These are phyloP conservation scores for Biston stratarius DNA, from an alignment of 2,888 invertebrate genomes.

Conservation along the genomic window DNA sequence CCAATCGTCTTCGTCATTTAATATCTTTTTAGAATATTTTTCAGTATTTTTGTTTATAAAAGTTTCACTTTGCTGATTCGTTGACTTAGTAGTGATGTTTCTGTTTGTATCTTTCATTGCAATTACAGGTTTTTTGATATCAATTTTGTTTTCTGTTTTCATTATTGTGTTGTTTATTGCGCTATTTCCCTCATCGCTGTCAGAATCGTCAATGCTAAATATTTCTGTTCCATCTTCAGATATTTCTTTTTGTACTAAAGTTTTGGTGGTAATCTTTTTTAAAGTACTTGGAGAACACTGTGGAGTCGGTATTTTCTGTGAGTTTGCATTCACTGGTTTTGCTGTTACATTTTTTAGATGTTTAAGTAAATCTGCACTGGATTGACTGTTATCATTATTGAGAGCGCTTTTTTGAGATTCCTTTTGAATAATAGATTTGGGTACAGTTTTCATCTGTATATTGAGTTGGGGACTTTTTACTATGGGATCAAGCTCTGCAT, in stretches of 20 bases:
- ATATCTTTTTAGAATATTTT: conserved; percentile 37
- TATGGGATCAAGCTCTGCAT: conserved; percentile 26
- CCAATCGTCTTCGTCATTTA: conserved; percentile 42
- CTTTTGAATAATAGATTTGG: conserved; percentile 31
- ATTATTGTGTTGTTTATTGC: conserved; percentile 28
- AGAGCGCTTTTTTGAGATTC: conserved; percentile 37
- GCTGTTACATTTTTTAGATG: conserved; percentile 67
- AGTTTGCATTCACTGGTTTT: conserved; percentile 54
- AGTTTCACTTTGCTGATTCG: conserved; percentile 32
- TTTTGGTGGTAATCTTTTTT: conserved; percentile 46
- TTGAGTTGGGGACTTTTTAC: conserved; percentile 40
- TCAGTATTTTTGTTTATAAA: conserved; percentile 39
- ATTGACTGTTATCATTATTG: conserved; percentile 47
- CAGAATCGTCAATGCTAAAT: conserved; percentile 78
- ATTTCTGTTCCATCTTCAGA: conserved; percentile 71
- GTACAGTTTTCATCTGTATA: conserved; percentile 40
- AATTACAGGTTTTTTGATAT: conserved; percentile 44
- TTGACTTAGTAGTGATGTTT: conserved; percentile 66
- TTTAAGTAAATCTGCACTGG: conserved; percentile 62
- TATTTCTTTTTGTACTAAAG: conserved; percentile 50
- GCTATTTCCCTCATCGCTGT: conserved; percentile 65
- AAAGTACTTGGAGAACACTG: conserved; percentile 41
- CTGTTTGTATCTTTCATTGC: conserved; percentile 64
- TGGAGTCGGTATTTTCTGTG: conserved; percentile 21
- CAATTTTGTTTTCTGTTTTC: conserved; percentile 37